Evolutionary conservation across 2,888 invertebrate species (phyloP), one percentile per base, ranked within the genome.

Genomic region (Branchellion lobata): DNA sequence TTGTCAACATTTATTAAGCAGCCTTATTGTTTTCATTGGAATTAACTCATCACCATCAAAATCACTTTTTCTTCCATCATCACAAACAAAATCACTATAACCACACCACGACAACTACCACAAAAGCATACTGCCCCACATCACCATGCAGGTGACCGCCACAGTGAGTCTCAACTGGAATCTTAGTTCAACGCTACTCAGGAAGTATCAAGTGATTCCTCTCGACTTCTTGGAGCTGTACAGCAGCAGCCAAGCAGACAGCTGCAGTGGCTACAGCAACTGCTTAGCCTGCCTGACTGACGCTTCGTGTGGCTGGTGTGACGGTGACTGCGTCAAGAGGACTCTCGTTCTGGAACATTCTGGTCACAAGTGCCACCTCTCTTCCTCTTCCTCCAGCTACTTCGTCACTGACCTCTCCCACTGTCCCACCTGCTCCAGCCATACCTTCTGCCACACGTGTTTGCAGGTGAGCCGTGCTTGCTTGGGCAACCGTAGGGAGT

Each of bases 251-350:
- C 75, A 47, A 1, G 78, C 69, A 8, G 61, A 18, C 3, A 29
- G 65, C 31, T 83, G 82, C 61, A 8, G 24, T 1, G 11, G 27
- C 21, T 92, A 92, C 80, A 93, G 93, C 0, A 95, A 94, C 87
- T 96, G 96, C 85, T 88, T 95, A 47, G 91, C 94, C 82, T 96
- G 96, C 85, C 89, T 96, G 78, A 92, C 93, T 0, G 95, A 96
- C 87, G 92, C 93, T 0, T 91, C 92, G 24, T 96, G 96, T 85
- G 94, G 94, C 0, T 96, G 96, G 96, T 96, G 96, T 86, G 65
- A 36, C 53, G 61, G 74, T 29, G 29, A 36, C 18, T 82, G 82
- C 72, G 53, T 75, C 21, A 33, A 40, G 2, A 29, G 81, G 29
- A 68, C 27, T 11, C 14, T 21, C 36, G 77, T 77, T 3, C 72